Percentiles rank a stretch among this genome's conserved stretches.
phyloP scores from a whole-genome alignment of 2,113 vertebrate species.

The Anhinga anhinga region DNA sequence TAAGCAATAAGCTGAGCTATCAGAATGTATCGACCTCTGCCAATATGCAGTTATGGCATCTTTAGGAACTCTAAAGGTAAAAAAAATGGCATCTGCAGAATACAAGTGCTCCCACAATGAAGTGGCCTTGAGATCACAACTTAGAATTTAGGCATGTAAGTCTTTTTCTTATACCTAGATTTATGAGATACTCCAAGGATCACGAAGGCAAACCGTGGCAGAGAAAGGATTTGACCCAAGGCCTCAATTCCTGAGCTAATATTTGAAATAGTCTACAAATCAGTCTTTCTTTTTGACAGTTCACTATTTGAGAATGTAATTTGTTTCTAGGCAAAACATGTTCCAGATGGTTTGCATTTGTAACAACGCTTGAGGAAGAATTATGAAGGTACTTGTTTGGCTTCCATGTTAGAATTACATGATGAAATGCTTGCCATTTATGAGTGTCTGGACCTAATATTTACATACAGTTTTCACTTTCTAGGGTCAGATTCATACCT shows the following conservation, averaged over 20 bases:
- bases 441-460: neutral
- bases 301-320: conserved; percentile 21
- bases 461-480: neutral
- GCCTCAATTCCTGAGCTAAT: neutral
- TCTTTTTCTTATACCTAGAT: neutral
- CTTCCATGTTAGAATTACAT: neutral
- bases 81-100: neutral
- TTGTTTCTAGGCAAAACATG: conserved; percentile 17
- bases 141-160: neutral
- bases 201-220: neutral
- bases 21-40: neutral
- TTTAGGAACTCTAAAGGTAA: neutral
- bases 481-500: neutral
- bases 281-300: conserved; percentile 16
- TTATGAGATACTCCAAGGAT: neutral
- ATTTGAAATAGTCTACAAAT: conserved; percentile 17
- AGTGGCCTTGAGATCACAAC: neutral
- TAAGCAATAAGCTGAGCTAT: neutral
- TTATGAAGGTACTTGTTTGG: neutral
- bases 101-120: neutral
- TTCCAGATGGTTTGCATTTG: conserved; percentile 46
- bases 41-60: neutral
- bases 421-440: neutral
- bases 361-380: neutral
- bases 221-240: neutral